phyloP scores from a whole-genome alignment of 2,113 vertebrate genomes.

The Corvus hawaiiensis region DNA sequence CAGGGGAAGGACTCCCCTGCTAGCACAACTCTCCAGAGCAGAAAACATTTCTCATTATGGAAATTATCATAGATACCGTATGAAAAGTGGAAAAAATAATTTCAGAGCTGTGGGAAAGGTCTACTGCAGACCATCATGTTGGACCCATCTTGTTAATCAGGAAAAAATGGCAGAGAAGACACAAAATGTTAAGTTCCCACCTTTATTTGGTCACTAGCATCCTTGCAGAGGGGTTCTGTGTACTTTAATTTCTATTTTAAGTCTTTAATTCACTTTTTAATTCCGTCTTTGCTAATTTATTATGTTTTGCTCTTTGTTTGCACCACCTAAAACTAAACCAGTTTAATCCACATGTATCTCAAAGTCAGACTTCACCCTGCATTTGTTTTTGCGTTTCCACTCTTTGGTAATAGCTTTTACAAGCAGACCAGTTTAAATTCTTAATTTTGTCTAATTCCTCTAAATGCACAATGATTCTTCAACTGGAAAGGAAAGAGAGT shows the following conservation, averaged over 20 bases:
- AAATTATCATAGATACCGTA: not conserved
- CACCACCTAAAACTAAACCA: not conserved
- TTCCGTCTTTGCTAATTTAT: not conserved
- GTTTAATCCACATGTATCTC: not conserved
- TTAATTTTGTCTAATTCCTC: constrained; percentile 51
- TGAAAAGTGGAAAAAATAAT: not conserved
- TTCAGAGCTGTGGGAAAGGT: not conserved
- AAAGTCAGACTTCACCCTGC: not conserved
- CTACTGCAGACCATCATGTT: not conserved
- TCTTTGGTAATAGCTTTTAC: constrained; percentile 4
- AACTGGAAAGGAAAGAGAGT: constrained; percentile 40
- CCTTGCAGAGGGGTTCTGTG: not conserved
- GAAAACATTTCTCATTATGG: not conserved
- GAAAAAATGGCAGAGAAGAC: not conserved
- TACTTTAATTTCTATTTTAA: not conserved
- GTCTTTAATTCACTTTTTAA: not conserved
- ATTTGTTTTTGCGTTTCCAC: not conserved
- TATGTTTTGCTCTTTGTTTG: not conserved
- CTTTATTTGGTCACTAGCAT: not conserved
- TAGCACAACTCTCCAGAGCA: not conserved
- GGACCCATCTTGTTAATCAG: not conserved
- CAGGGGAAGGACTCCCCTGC: not conserved
- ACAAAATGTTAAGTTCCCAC: not conserved
- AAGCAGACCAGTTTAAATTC: constrained; percentile 32
- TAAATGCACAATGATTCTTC: constrained; percentile 48